Percentiles rank a stretch among this genome's conserved stretches.
Evolutionary conservation across 2,888 invertebrate species (phyloP).

Genomic region (Sarcophaga rosellei): DNA sequence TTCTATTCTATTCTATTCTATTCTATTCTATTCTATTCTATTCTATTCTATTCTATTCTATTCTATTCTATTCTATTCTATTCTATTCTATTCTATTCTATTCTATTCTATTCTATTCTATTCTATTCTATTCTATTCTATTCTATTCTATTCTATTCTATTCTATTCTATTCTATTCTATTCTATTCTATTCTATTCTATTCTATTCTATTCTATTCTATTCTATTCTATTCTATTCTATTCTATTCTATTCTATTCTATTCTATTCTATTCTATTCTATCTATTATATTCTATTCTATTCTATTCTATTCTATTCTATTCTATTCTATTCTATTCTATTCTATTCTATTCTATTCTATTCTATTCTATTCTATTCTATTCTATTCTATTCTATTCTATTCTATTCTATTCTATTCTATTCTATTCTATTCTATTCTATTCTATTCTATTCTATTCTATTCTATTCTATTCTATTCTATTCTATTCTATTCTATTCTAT

Average conservation of each 20-base stretch:
- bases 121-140: constrained; percentile 32
- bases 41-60: constrained; percentile 43
- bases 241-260: constrained; percentile 10
- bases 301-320: constrained; percentile 38
- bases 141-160: constrained; percentile 28
- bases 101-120: constrained; percentile 30
- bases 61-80: constrained; percentile 41
- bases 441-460: constrained; percentile 52
- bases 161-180: constrained; percentile 28
- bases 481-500: constrained; percentile 52
- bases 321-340: constrained; percentile 39
- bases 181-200: constrained; percentile 29
- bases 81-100: constrained; percentile 38
- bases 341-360: constrained; percentile 43
- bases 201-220: constrained; percentile 34
- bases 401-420: constrained; percentile 44
- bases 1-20: constrained; percentile 41
- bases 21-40: constrained; percentile 43
- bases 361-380: constrained; percentile 44
- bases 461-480: constrained; percentile 52
- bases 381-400: constrained; percentile 37
- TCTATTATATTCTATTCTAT: constrained; percentile 9
- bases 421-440: constrained; percentile 44
- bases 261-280: too few relatives aligned
- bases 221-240: constrained; percentile 34